phyloP scores from a whole-genome alignment of 2,113 vertebrate species.

The Lycaon pictus region DNA sequence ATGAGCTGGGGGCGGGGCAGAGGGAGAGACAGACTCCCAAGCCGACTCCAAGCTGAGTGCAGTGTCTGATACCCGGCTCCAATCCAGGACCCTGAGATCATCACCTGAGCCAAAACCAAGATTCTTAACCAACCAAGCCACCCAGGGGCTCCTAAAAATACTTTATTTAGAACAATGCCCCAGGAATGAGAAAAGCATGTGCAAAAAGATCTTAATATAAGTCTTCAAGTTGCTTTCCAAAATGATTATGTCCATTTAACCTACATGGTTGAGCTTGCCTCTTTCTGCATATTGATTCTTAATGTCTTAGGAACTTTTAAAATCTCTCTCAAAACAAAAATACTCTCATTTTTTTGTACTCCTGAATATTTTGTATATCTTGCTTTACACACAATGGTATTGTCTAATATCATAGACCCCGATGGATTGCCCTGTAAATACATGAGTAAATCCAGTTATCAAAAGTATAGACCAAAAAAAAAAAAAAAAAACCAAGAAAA shows the following conservation, averaged over 20 bases:
- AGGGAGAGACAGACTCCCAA: background rate
- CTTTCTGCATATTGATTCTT: background rate
- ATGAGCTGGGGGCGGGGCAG: background rate
- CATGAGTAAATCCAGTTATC: background rate
- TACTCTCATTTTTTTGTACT: background rate
- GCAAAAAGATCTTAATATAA: background rate
- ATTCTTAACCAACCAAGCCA: background rate
- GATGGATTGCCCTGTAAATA: background rate
- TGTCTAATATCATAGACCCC: background rate
- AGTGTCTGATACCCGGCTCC: fast-evolving
- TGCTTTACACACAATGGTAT: background rate
- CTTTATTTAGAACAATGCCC: background rate
- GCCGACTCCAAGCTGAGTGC: background rate
- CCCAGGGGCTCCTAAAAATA: background rate
- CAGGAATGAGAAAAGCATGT: background rate
- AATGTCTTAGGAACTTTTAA: background rate
- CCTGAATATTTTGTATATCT: background rate
- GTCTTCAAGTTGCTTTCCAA: background rate
- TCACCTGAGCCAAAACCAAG: background rate
- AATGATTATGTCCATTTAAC: background rate
- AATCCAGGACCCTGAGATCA: background rate
- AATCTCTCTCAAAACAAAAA: background rate
- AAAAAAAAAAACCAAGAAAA: background rate
- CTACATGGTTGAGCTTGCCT: background rate
- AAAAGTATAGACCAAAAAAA: background rate